phyloP scores from a whole-genome alignment of 2,888 invertebrate species.

The Hybos culiciformis region DNA sequence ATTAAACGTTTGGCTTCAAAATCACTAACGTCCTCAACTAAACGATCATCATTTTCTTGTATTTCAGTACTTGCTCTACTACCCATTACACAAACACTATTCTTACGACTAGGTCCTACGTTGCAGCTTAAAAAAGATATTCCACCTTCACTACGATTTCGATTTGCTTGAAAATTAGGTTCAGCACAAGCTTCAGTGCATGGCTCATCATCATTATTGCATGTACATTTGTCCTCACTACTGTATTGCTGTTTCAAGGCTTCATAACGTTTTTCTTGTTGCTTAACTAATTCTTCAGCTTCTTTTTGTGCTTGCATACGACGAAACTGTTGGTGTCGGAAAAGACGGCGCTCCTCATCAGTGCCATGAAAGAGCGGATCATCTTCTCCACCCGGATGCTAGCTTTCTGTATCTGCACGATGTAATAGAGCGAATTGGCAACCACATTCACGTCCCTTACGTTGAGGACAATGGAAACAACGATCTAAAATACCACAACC shows the following conservation, averaged over 20 bases:
- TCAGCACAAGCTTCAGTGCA: neutral
- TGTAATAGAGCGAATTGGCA: constrained; percentile 83
- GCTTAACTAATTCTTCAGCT: neutral
- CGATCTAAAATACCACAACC: constrained; percentile 79
- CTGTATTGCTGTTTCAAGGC: constrained; percentile 14
- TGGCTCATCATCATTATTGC: neutral
- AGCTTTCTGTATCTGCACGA: constrained; percentile 60
- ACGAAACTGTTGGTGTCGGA: constrained; percentile 8
- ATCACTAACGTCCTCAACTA: constrained; percentile 23
- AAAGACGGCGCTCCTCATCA: constrained; percentile 18
- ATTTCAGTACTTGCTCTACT: neutral
- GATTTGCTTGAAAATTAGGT: neutral
- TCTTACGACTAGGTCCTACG: neutral
- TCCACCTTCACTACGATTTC: neutral
- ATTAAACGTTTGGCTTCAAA: constrained; percentile 27
- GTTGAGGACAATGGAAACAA: constrained; percentile 75
- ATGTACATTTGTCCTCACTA: neutral
- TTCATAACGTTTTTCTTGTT: constrained; percentile 9
- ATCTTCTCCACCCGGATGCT: constrained; percentile 34
- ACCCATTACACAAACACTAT: neutral
- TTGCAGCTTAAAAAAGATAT: neutral
- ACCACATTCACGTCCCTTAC: constrained; percentile 69
- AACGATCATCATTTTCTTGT: neutral
- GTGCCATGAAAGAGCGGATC: constrained; percentile 14
- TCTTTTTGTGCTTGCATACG: constrained; percentile 18